These are phyloP conservation scores for Otocyon megalotis DNA, from an alignment of 2,113 vertebrate species.

Conservation along the genomic window DNA sequence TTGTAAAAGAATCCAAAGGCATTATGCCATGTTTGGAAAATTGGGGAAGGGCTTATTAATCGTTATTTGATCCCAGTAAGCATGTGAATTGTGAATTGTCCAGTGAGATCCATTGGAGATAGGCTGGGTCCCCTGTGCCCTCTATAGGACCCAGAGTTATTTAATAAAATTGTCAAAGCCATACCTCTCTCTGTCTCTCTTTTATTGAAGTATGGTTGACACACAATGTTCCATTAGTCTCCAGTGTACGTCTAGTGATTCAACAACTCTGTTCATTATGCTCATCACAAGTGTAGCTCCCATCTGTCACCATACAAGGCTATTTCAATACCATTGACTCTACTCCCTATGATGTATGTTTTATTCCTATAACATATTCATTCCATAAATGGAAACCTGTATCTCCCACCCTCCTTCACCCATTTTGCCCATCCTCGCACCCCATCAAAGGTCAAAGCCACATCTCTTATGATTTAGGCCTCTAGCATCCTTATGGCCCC, in stretches of 20 bases:
- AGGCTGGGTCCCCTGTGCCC: neutral
- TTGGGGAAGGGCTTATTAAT: neutral
- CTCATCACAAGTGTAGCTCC: neutral
- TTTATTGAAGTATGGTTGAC: neutral
- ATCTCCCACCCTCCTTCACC: neutral
- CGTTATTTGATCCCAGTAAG: neutral
- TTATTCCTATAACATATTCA: neutral
- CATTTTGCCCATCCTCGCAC: neutral
- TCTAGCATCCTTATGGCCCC: neutral
- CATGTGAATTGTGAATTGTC: neutral
- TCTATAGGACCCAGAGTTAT: neutral
- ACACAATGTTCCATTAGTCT: neutral
- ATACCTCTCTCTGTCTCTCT: neutral
- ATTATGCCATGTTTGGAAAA: neutral
- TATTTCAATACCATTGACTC: neutral
- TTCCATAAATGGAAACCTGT: neutral
- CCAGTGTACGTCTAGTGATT: neutral
- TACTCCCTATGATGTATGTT: neutral
- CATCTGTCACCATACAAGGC: neutral
- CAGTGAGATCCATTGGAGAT: neutral
- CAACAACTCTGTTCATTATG: neutral
- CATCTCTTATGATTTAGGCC: neutral
- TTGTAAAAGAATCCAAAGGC: neutral
- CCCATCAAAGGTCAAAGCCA: neutral
- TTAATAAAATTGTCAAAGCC: neutral